Base-by-base conservation (phyloP, 2,113 vertebrate genomes). In the Loxodonta africana region DNA sequence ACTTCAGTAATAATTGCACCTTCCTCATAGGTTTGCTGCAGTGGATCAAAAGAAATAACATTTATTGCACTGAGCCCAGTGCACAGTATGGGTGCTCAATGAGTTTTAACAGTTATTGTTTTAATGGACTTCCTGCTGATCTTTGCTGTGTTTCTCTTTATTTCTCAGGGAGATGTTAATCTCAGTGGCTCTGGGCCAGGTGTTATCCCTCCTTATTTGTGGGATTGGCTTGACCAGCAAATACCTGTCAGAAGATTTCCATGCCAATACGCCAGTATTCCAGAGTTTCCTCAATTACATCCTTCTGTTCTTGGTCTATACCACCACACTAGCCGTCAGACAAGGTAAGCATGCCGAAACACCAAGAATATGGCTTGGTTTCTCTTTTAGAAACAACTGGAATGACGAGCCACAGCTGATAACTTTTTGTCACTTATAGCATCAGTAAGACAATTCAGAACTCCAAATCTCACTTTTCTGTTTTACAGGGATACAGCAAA, bases 271-370 rank as follows among this genome's bases (percentile, higher is more conserved):
- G 3, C 99, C 99, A 4, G 99, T 99, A 97, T 99, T 99, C 98
- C 99, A 99, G 99, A 99, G 99, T 98, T 99, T 99, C 97, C 99
- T 99, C 97, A 99, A 99, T 99, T 99, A 99, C 96, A 99, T 99
- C 97, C 99, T 99, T 85, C 99, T 99, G 53, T 99, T 99, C 98
- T 98, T 99, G 99, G 99, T 99, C 96, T 99, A 99, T 98, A 99
- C 99, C 26, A 99, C 99, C 78, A 99, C 99, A 20, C 98, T 99
- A 93, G 99, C 99, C 11, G 99, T 99, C 95, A 99, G 99, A 97
- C 99, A 99, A 99, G 99, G 99, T 99, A 98, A 98, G 99, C 94
- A 26, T 60, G 48, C 28, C 30, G 28, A 65, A 65, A 1, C 5
- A n/a, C 17, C 0, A 20, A 23, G 6, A 44, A 69, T 73, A 30